Base-by-base conservation (phyloP, 2,113 vertebrate species). In the Phaetusa simplex region DNA sequence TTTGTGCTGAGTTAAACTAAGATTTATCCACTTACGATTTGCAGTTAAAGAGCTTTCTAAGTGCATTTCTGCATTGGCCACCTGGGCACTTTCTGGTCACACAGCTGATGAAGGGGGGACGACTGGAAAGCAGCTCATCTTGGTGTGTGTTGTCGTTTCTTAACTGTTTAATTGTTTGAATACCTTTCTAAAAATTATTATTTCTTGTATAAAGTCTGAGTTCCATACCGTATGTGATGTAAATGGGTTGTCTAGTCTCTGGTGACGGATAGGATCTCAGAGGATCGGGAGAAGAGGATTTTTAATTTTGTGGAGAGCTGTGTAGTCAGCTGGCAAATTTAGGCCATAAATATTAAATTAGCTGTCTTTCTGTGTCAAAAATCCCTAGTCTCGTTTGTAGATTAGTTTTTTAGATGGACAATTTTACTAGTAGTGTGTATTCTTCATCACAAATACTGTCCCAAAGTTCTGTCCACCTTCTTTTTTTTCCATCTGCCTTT, bases 291-390 rank as follows among this genome's bases (percentile, higher is more conserved):
- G 62, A 94, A 93, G 84, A 82, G 62, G 87, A 80, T 87, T 91
- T 96, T 91, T 91, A 90, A 95, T 95, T 93, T 95, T 76, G 42
- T 77, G 62, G 58, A 95, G 73, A 86, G 84, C 78, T 94, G 74
- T 82, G 73, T 94, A 87, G 84, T 89, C 96, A 95, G 89, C 93
- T 97, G 95, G 90, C 94, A 95, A 89, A 95, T 95, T 92, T 91
- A 79, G 83, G 77, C 86, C 77, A 94, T 95, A 93, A 94, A 96
- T 96, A 93, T 94, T 95, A 96, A 96, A 94, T 95, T 80, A 95
- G 86, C 89, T 95, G 45, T 78, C 70, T 2, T 93, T 81, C 73
- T 59, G 7, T 87, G 67, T 90, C 71, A 73, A 78, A 95, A 95
- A 85, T 82, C 62, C 67, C 84, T 72, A 4, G 53, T 85, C 84